Conservation (phyloP, 2,113 vertebrate species). For the Notothenia coriiceps region DNA sequence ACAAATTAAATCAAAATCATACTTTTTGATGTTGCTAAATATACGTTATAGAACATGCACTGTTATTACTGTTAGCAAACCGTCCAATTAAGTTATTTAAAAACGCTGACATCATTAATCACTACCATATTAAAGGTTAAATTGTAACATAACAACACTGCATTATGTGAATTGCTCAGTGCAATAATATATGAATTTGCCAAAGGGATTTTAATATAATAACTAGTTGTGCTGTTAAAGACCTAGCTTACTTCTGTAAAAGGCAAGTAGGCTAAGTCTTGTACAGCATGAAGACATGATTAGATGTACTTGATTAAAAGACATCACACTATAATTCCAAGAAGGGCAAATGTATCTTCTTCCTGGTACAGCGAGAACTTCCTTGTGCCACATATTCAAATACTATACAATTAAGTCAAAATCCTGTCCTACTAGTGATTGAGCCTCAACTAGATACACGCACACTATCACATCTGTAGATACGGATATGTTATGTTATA, state of each 20-base stretch:
- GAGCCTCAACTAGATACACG: not conserved
- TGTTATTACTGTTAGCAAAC: not conserved
- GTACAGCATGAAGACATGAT: not conserved
- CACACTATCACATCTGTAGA: not conserved
- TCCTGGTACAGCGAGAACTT: not conserved
- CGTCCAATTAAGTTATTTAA: not conserved
- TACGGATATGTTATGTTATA: not conserved
- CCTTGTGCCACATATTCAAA: not conserved
- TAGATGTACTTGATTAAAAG: not conserved
- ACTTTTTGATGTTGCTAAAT: not conserved
- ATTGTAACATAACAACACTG: too few relatives aligned
- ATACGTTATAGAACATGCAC: not conserved
- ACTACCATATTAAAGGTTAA: too few relatives aligned
- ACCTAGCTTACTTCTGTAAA: not conserved
- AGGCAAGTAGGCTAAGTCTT: too few relatives aligned
- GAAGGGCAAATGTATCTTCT: not conserved
- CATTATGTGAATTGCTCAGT: too few relatives aligned
- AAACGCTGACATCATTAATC: not conserved
- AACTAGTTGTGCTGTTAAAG: not conserved
- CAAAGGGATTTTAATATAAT: too few relatives aligned
- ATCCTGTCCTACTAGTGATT: not conserved
- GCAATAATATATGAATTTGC: too few relatives aligned
- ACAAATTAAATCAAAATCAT: not conserved
- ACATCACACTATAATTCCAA: not conserved
- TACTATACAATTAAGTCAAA: conserved; percentile 7